Base-by-base conservation (phyloP, 2,888 invertebrate species). In the Eustalomyia histrio region DNA sequence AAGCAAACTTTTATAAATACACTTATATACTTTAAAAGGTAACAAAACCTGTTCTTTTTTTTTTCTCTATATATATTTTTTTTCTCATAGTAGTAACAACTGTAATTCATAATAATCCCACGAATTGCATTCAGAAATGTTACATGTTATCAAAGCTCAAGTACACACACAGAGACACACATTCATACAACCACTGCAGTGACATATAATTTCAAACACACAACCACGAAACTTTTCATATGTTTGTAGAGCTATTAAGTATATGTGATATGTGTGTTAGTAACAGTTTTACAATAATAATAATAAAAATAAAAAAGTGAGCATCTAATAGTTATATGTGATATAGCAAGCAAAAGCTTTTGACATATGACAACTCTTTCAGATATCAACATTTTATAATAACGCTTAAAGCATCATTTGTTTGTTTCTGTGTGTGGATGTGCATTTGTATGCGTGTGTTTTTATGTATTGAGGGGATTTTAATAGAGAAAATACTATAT, bases 91-190 rank as follows among this genome's bases (percentile, higher is more conserved):
- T 50, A 39, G 64, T 74, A 64, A 74, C 79, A 73, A 43, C 58
- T 69, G 73, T 69, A 79, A 79, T 79, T 79, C 73, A 64, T 64
- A 58, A 43, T 79, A 79, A 79, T 73, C 63, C 78, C 33, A 69
- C 21, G 52, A 74, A 69, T 58, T 79, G 57, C 57, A 79, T 68
- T 67, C 73, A 63, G 64, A 74, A 69, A 64, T 57, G 61, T 55
- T 33, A 35, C 16, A 53, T 63, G 67, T 73, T 74, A 47, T 74
- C 52, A 69, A 74, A 68, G 58, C 52, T 68, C 61, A 8, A 57
- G 50, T 24, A 55, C 16, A 24, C 39, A 35, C 18, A 14, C 61
- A 33, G 14, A 24, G 3, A 24, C 29, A 4, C 29, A 63, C 18
- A 67, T 63, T 21, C 10, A 21, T 0, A 18, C 18, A 17, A 58